These are phyloP conservation scores for Rhabdornis inornatus DNA, from an alignment of 2,113 vertebrate genomes.

Conservation along the genomic window DNA sequence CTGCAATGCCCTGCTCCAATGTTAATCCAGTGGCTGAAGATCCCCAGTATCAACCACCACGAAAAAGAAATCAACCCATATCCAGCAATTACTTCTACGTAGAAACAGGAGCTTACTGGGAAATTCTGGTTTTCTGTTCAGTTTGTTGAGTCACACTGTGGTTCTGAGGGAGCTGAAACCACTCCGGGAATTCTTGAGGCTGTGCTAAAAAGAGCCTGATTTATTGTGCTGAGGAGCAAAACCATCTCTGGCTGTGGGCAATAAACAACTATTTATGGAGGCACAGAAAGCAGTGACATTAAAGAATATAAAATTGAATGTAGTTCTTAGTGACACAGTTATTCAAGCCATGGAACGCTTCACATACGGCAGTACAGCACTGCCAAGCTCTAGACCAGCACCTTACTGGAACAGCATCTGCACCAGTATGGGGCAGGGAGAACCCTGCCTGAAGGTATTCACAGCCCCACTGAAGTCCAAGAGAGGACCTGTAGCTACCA, in stretches of 20 bases:
- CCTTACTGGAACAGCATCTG: not conserved
- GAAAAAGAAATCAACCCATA: not conserved
- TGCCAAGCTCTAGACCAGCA: not conserved
- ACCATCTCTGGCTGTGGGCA: not conserved
- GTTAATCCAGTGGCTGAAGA: not conserved
- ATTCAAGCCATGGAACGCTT: not conserved
- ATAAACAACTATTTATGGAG: not conserved
- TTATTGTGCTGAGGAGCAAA: not conserved
- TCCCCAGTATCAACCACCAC: not conserved
- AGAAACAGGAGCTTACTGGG: not conserved
- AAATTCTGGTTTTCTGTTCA: not conserved
- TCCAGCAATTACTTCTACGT: not conserved
- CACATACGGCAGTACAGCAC: accelerated
- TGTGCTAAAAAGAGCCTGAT: not conserved
- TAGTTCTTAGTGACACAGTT: not conserved
- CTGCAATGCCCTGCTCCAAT: not conserved
- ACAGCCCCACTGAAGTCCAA: not conserved
- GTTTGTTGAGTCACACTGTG: not conserved
- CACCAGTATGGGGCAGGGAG: not conserved
- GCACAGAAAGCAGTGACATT: not conserved
- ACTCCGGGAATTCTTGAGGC: not conserved
- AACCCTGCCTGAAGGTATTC: not conserved
- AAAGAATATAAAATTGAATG: not conserved
- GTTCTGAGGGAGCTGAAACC: not conserved
- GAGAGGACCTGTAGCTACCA: not conserved